Evolutionary conservation across 2,888 invertebrate genomes (phyloP).

Genomic region (Apotomis capreana): DNA sequence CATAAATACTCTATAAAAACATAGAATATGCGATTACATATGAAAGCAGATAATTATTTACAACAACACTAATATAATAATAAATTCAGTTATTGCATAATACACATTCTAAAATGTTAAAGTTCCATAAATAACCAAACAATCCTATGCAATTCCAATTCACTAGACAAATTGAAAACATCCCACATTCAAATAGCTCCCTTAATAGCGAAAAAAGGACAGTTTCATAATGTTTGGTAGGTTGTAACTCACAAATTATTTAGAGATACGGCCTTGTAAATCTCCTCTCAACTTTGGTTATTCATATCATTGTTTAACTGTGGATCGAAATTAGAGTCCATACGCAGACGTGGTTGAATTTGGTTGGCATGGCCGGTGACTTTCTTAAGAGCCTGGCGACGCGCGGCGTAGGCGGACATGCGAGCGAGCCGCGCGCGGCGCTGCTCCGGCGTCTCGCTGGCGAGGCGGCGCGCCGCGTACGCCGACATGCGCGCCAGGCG

Average conservation of each 20-base stretch:
- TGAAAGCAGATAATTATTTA: conserved; percentile 37
- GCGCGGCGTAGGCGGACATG: conserved; percentile 77
- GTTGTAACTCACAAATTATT: conserved; percentile 2
- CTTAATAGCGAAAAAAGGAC: background rate
- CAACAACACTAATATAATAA: conserved; percentile 39
- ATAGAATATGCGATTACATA: conserved; percentile 35
- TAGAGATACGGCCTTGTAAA: conserved; percentile 3
- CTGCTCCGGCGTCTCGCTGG: conserved; percentile 73
- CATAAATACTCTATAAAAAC: conserved; percentile 36
- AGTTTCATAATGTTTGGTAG: conserved; percentile 25
- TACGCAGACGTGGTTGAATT: background rate
- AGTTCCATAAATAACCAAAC: conserved; percentile 18
- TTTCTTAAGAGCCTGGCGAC: conserved; percentile 69
- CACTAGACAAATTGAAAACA: background rate
- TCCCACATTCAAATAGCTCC: conserved; percentile 2
- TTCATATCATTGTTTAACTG: conserved; percentile 40
- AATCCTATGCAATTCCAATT: conserved; percentile 26
- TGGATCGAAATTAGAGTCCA: conserved; percentile 7
- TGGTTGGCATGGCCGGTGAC: conserved; percentile 21
- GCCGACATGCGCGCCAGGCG: conserved; percentile 76
- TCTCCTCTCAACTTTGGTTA: conserved; percentile 55
- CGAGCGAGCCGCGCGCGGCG: conserved; percentile 64
- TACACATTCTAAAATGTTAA: conserved; percentile 35
- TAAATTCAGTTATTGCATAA: conserved; percentile 38
- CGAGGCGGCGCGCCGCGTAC: conserved; percentile 74